These are phyloP conservation scores for Augochlora pura DNA, from an alignment of 1,140 invertebrate genomes.

Conservation along the genomic window DNA sequence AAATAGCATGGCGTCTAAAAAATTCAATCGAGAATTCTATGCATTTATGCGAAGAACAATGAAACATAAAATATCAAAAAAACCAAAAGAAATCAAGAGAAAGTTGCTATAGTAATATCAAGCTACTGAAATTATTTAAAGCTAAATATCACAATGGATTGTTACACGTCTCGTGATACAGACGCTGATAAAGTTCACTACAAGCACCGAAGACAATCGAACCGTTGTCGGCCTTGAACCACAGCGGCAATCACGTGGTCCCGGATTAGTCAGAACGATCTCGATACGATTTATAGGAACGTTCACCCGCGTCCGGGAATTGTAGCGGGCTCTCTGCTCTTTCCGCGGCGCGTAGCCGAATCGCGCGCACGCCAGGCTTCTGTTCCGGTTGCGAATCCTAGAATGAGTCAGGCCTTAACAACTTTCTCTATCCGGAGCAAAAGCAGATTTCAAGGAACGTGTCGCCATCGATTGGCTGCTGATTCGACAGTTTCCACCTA, in stretches of 20 bases:
- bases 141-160: too few species aligned
- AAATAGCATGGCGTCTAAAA: too few species aligned
- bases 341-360: background rate
- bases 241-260: conserved; percentile 1
- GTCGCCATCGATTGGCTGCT: too few species aligned
- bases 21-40: too few species aligned
- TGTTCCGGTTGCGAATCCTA: conserved; percentile 13
- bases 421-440: background rate
- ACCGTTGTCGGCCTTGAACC: conserved; percentile 44
- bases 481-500: too few species aligned
- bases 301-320: conserved; percentile 43
- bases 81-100: too few species aligned
- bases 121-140: too few species aligned
- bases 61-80: too few species aligned
- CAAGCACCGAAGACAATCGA: background rate
- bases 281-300: conserved; percentile 45
- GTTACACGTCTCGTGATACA: too few species aligned
- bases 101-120: too few species aligned
- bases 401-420: background rate
- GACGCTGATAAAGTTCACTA: background rate
- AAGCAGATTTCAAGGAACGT: background rate
- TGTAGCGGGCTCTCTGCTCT: background rate
- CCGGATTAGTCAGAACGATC: conserved; percentile 55
- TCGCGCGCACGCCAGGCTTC: background rate
- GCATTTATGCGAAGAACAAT: too few species aligned